A percentile compares a stretch with the other conserved stretches of the same genome.
These are phyloP conservation scores for Napeogenes sylphis DNA, from an alignment of 2,888 invertebrate species.

Conservation along the genomic window DNA sequence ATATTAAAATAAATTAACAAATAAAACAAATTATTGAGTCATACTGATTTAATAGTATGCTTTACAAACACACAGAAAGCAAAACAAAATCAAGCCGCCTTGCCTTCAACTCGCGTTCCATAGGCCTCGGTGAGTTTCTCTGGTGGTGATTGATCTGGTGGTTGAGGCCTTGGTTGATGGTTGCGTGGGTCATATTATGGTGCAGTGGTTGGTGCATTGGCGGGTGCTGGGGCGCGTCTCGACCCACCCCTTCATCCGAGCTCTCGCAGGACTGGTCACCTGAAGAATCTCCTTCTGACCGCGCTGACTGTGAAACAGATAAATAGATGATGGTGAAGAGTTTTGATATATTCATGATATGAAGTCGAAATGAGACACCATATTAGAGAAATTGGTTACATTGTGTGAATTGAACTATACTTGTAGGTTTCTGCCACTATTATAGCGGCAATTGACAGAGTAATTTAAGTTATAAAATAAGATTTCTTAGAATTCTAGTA, in stretches of 20 bases:
- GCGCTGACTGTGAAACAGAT: slow-evolving; percentile 55
- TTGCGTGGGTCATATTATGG: slow-evolving; percentile 47
- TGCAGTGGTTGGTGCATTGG: slow-evolving; percentile 39
- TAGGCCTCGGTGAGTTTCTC: slow-evolving; percentile 63
- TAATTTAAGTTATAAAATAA: slow-evolving; percentile 2
- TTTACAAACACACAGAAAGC: too few species aligned
- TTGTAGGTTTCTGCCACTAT: not conserved
- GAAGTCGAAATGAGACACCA: too few species aligned
- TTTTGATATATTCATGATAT: not conserved
- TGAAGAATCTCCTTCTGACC: slow-evolving; percentile 70
- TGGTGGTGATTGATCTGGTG: slow-evolving; percentile 56
- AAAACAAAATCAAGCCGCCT: slow-evolving; percentile 21
- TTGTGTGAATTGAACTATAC: not conserved
- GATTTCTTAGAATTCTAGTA: slow-evolving; percentile 2
- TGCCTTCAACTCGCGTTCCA: slow-evolving; percentile 65
- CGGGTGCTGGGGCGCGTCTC: slow-evolving; percentile 54
- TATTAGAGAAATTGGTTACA: not conserved
- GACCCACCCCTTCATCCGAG: slow-evolving; percentile 70
- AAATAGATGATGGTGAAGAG: not conserved
- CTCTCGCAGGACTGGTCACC: slow-evolving; percentile 72
- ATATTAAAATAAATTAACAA: not conserved
- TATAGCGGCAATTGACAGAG: not conserved
- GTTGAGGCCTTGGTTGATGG: slow-evolving; percentile 42
- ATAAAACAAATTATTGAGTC: slow-evolving; percentile 3
- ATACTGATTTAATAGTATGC: slow-evolving; percentile 5